These are phyloP conservation scores for Cerastoderma edule DNA, from an alignment of 2,888 invertebrate species.

Conservation along the genomic window DNA sequence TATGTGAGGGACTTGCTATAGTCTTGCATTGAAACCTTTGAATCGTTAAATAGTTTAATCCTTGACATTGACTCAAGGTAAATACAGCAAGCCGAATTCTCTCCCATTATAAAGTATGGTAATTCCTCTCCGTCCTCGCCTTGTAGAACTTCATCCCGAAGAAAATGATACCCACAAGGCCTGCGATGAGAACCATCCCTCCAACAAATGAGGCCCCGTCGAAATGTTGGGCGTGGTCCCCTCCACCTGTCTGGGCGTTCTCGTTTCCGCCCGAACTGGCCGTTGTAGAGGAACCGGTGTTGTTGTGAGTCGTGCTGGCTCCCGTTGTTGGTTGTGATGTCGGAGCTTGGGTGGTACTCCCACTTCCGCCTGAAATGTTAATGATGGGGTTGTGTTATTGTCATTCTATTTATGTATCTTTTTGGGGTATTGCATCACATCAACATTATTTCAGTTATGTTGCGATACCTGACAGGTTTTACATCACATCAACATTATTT, in stretches of 20 bases:
- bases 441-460: no score
- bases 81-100: no score
- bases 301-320: background rate
- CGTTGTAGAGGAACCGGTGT: background rate
- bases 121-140: constrained; percentile 92
- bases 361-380: background rate
- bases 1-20: no score
- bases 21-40: no score
- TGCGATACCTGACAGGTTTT: no score
- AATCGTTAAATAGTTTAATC: no score
- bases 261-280: background rate
- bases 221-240: constrained; percentile 69
- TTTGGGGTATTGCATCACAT: no score
- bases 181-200: constrained; percentile 92
- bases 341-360: no score
- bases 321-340: background rate
- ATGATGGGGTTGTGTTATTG: no score
- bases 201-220: constrained; percentile 86
- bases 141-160: constrained; percentile 95
- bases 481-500: no score
- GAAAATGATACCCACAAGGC: constrained; percentile 91
- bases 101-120: constrained; percentile 94
- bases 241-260: background rate
- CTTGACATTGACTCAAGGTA: no score
- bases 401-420: no score